These are phyloP conservation scores for Pseudanteris insignis DNA, from an alignment of 2,888 invertebrate genomes.

Conservation along the genomic window DNA sequence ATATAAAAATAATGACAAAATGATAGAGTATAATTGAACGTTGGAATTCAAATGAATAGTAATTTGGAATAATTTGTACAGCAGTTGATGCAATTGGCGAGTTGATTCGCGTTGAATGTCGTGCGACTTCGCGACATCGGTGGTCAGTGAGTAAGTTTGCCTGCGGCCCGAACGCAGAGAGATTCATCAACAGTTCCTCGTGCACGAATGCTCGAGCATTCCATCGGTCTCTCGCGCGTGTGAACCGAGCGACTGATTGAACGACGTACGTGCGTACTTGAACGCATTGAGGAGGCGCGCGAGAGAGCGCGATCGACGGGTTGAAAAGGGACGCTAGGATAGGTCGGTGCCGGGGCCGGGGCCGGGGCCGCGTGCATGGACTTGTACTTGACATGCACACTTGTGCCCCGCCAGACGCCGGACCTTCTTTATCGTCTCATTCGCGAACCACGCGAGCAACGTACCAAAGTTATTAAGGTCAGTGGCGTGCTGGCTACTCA, in stretches of 20 bases:
- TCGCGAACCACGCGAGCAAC: conserved; percentile 55
- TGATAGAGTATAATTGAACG: too few relatives aligned
- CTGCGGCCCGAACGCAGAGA: conserved; percentile 54
- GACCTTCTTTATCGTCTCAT: conserved; percentile 60
- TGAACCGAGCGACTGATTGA: conserved; percentile 45
- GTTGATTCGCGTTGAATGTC: conserved; percentile 14
- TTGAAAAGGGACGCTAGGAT: conserved; percentile 5
- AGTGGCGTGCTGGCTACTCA: conserved; percentile 50
- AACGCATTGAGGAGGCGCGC: conserved; percentile 30
- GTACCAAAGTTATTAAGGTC: conserved; percentile 60
- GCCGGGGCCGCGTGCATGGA: conserved; percentile 14
- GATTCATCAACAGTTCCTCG: conserved; percentile 62
- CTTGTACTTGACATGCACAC: conserved; percentile 53
- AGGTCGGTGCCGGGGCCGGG: conserved; percentile 10
- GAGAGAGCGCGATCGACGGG: conserved; percentile 10
- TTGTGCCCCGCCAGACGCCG: conserved; percentile 49
- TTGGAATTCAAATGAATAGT: too few relatives aligned
- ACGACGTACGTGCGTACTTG: conserved; percentile 44
- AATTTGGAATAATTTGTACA: conserved; percentile 4
- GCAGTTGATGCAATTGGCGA: not conserved
- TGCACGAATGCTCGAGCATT: conserved; percentile 48
- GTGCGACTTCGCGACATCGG: conserved; percentile 36
- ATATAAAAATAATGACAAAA: too few relatives aligned
- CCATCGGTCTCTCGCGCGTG: conserved; percentile 45
- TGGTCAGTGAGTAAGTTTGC: conserved; percentile 33